Base-by-base conservation (phyloP, 2,797 vertebrate genomes). In the Gila robusta region DNA sequence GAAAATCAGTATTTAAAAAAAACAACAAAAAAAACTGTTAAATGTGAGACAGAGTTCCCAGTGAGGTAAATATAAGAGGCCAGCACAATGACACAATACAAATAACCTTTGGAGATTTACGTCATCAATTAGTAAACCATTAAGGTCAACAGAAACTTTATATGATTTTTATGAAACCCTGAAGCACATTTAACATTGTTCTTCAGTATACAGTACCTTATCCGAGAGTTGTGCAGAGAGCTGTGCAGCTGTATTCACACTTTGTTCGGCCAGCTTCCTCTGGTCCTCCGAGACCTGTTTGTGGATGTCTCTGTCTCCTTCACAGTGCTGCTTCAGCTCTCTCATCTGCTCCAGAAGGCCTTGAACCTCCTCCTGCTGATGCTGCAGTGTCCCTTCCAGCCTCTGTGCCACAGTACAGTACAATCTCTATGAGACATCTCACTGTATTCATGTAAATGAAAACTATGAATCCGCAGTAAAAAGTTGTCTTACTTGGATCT, bases 401-500 rank as follows among this genome's bases (percentile, higher is more conserved):
- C 41, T 88, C 95, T 95, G 87, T 59, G 67, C 21, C 21, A 52
- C 32, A 79, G 17, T 6, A 44, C 23, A 77, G 39, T n/a, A 37
- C 19, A 52, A 10, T 52, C 21, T 14, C 64, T 6, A 32, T 28
- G 6, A 4, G 44, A 26, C 52, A 35, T 70, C 6, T 56, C 21
- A 19, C 19, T 37, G 37, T 9, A 19, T 28, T 3, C 37, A 69
- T 23, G 6, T 21, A 23, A 69, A 17, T 69, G 0, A 76, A 28
- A 69, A 44, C 47, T 17, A 16, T 8, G 16, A 32, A 62, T 66
- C 6, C 35, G 3, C 9, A 59, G 66, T 47, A 28, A 62, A 49
- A 59, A 17, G 6, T 21, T 32, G 41, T 7, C 81, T 79, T 73
- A 98, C 98, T 96, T 96, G 93, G 52, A 97, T 93, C 91, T 97